Base-by-base conservation (phyloP, 2,797 vertebrate species). In the Corythornis leucogaster region DNA sequence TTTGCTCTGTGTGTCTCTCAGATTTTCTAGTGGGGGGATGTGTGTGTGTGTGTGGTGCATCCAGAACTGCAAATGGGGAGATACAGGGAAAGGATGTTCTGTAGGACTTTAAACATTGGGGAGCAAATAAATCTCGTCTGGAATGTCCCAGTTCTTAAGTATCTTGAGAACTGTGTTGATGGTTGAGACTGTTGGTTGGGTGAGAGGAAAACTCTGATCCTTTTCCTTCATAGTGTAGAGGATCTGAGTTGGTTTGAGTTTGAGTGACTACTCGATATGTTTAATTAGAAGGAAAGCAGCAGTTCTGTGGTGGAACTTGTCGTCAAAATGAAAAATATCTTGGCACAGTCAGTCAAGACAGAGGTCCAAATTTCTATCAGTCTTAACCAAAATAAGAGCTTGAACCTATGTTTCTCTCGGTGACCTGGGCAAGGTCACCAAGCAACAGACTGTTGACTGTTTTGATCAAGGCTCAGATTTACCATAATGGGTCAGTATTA, bases 51-150 rank as follows among this genome's bases (percentile, higher is more conserved):
- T 62, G 68, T 62, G 76, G 63, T 15, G 31, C 15, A n/a, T 54
- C 9, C 69, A 87, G 82, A 81, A 24, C 46, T 67, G 81, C 43
- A 95, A 84, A 71, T 33, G 59, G 35, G 19, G 58, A 86, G 21
- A 64, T 33, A 19, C 12, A 55, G 40, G 8, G 42, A 33, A 86
- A 94, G 54, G 83, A 88, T 59, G 51, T 80, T 80, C 79, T 73
- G 48, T 43, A 91, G 87, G 68, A 46, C 70, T 95, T 92, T 77
- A 81, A 96, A 91, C 69, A 80, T 61, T 4, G 16, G 42, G 42
- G 30, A 68, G 43, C 4, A 86, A 77, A 64, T 38, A 74, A 58
- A 70, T 38, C 35, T 67, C 50, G 12, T 21, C 51, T 62, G 11
- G 61, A 51, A 80, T 15, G 46, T 43, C 2, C 4, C 18, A 8